These are phyloP conservation scores for Numenius arquata DNA, from an alignment of 2,113 vertebrate genomes.

Conservation along the genomic window DNA sequence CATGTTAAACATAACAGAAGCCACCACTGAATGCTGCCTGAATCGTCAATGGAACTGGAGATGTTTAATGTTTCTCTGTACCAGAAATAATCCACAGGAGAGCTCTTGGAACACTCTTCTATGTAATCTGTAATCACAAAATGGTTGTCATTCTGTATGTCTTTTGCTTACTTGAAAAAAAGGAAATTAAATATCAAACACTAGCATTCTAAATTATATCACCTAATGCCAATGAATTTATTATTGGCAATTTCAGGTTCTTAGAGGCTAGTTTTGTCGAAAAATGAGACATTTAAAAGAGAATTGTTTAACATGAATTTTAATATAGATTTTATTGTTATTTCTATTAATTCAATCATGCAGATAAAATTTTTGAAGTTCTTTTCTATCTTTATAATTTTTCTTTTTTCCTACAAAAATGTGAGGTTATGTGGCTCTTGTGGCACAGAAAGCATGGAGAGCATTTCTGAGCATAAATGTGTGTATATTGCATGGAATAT, in stretches of 20 bases:
- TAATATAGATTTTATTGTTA: neutral
- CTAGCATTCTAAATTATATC: neutral
- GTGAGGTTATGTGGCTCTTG: neutral
- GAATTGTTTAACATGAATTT: neutral
- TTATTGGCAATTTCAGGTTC: neutral
- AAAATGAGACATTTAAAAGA: neutral
- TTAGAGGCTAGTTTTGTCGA: neutral
- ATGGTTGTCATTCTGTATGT: neutral
- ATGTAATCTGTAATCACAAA: conserved; percentile 72
- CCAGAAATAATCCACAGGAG: conserved; percentile 93
- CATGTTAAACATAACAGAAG: conserved; percentile 80
- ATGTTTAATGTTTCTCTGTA: conserved; percentile 88
- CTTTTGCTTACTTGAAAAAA: neutral
- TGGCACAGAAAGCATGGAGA: neutral
- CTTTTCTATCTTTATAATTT: neutral
- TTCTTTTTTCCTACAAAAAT: neutral
- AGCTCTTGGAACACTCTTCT: conserved; percentile 86
- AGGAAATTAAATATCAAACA: neutral
- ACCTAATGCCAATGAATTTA: neutral
- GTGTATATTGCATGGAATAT: too few relatives aligned
- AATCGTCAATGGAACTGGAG: conserved; percentile 76
- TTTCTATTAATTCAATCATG: neutral
- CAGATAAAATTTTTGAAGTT: neutral
- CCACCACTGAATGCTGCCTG: conserved; percentile 87
- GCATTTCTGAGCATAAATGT: neutral